Evolutionary conservation across 2,888 invertebrate genomes (phyloP), one percentile per base, ranked within the genome.

Genomic region (Xylocampa areola): DNA sequence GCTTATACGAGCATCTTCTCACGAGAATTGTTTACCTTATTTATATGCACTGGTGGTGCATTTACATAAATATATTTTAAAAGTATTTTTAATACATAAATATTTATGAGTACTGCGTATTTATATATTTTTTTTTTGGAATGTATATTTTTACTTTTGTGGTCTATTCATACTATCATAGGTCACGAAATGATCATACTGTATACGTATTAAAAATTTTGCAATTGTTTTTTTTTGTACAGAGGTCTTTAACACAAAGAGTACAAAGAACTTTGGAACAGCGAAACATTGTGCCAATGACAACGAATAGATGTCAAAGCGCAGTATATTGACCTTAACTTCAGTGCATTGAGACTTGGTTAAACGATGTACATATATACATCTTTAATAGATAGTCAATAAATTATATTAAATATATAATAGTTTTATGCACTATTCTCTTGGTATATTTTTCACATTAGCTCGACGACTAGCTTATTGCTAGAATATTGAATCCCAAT

Each of bases 11-110:
- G n/a, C 27, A 43, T 30, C 32, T 73, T 76, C 73, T 60, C 73
- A 76, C 62, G 73, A 73, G 73, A 68, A 68, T 47, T 58, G 50
- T 43, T 37, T 47, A 50, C 32, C 62, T 72, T 32, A 60, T 76
- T 76, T 52, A 19, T 73, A 76, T 73, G 76, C 73, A 69, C 69
- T 69, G 62, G 54, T 32, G 10, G 35, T 25, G 13, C 33, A 76
- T 71, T 68, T 52, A 59, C 70, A 68, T 70, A 57, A 55, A 58
- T 44, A 37, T 57, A 44, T 61, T 52, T 43, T 13, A 50, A 65
- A 57, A 40, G 33, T 16, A 41, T 48, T 41, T 49, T 10, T 45
- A 41, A 37, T 37, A 33, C 10, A 48, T 67, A 29, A 44, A 53
- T 61, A 62, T 68, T 23, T 41, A 68, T 65, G 36, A 40, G 23